Conservation (phyloP, 1,140 invertebrate genomes). For the Ips nitidus region DNA sequence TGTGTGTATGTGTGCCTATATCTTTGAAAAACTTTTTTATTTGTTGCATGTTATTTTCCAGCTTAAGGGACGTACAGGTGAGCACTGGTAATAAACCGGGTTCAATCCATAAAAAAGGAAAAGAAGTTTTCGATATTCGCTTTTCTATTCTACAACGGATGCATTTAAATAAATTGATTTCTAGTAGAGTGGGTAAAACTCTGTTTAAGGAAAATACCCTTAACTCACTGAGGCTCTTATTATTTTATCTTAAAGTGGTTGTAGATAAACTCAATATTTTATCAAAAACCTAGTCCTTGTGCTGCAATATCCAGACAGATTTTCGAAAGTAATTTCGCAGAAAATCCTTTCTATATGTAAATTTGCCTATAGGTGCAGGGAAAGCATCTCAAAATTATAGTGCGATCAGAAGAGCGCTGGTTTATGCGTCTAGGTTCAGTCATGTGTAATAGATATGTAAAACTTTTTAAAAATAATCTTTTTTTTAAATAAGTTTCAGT, state of each 20-base stretch:
- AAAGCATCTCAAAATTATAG: conserved; percentile 28
- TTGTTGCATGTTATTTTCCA: conserved; percentile 21
- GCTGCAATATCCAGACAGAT: conserved; percentile 24
- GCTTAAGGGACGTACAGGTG: background rate
- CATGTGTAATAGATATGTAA: conserved; percentile 9
- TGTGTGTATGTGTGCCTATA: conserved; percentile 11
- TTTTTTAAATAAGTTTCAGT: too few species aligned
- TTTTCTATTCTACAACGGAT: too few species aligned
- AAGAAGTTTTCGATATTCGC: too few species aligned
- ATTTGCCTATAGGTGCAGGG: conserved; percentile 30
- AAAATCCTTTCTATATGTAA: conserved; percentile 35
- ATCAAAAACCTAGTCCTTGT: conserved; percentile 13
- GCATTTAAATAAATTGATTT: too few species aligned
- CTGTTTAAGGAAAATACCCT: too few species aligned
- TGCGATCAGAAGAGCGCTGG: conserved; percentile 16
- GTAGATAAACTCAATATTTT: background rate
- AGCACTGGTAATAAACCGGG: background rate
- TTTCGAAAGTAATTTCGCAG: conserved; percentile 31
- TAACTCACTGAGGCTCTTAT: too few species aligned
- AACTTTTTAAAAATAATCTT: too few species aligned
- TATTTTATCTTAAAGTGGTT: too few species aligned
- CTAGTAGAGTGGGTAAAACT: too few species aligned
- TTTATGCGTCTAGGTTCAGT: conserved; percentile 23
- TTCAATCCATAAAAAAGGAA: conserved; percentile 5
- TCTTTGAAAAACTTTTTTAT: conserved; percentile 22